phyloP scores from a whole-genome alignment of 2,888 invertebrate genomes.

The Lacanobia oleracea region DNA sequence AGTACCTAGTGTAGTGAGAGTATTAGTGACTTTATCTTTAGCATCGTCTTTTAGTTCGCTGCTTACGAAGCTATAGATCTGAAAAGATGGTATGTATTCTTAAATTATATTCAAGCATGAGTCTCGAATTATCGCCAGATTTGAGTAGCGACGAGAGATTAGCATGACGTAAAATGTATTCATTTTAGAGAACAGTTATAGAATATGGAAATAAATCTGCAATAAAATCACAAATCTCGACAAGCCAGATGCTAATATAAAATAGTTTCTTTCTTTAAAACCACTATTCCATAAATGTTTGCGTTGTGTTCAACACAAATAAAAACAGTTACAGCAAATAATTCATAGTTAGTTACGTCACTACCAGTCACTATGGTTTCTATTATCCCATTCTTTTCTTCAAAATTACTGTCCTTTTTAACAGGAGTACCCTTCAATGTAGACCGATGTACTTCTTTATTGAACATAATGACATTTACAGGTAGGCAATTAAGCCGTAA shows the following conservation, averaged over 20 bases:
- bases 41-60: background rate
- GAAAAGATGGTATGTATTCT: background rate
- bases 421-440: constrained; percentile 22
- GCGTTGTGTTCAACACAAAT: constrained; percentile 12
- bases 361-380: constrained; percentile 6
- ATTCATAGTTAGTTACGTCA: constrained; percentile 53
- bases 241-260: background rate
- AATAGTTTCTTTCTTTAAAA: constrained; percentile 8
- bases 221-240: background rate
- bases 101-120: background rate
- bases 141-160: background rate
- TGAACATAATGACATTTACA: constrained; percentile 45
- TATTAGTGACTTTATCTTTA: constrained; percentile 5
- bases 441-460: constrained; percentile 41
- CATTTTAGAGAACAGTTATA: background rate
- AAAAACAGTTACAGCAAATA: constrained; percentile 30
- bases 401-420: constrained; percentile 30
- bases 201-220: background rate
- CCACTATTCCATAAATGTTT: constrained; percentile 32
- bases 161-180: background rate
- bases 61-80: background rate
- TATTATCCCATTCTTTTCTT: constrained; percentile 15
- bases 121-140: background rate
- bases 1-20: no score
- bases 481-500: constrained; percentile 56